These are phyloP conservation scores for Metridium senile DNA, from an alignment of 92 coral and sea anemone species.

Conservation along the genomic window DNA sequence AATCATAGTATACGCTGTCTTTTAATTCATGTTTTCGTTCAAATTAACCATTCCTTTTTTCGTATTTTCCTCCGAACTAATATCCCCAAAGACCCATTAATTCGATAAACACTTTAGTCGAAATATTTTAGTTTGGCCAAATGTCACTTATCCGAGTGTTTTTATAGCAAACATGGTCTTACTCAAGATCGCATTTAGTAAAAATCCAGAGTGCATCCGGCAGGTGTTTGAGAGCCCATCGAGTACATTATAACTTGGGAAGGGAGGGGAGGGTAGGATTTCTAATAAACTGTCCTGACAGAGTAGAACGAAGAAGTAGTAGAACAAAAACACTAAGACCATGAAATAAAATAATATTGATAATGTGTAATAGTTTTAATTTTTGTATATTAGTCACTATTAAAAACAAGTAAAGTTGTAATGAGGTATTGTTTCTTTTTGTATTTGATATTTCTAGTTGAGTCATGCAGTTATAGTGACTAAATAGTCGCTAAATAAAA, in stretches of 20 bases:
- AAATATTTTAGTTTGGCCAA: neutral
- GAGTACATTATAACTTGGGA: neutral
- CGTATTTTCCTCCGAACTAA: neutral
- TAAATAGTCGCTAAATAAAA: too few relatives aligned
- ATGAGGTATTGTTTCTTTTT: too few relatives aligned
- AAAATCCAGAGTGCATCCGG: neutral
- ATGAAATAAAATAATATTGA: neutral
- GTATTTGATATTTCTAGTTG: too few relatives aligned
- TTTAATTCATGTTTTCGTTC: too few relatives aligned
- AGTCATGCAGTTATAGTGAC: too few relatives aligned
- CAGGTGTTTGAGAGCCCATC: constrained; percentile 1
- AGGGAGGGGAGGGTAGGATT: neutral
- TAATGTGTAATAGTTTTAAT: too few relatives aligned
- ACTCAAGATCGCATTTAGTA: constrained; percentile 1
- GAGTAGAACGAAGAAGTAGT: too few relatives aligned
- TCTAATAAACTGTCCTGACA: neutral
- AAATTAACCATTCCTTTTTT: too few relatives aligned
- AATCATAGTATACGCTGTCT: too few relatives aligned
- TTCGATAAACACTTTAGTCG: neutral
- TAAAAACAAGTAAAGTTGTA: too few relatives aligned
- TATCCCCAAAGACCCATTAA: neutral
- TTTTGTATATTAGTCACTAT: too few relatives aligned
- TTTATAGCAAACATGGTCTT: neutral
- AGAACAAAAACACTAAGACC: too few relatives aligned
- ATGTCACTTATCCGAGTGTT: neutral